Evolutionary conservation across 2,888 invertebrate species (phyloP), one percentile per base, ranked within the genome.

Genomic region (Nebria brevicollis): DNA sequence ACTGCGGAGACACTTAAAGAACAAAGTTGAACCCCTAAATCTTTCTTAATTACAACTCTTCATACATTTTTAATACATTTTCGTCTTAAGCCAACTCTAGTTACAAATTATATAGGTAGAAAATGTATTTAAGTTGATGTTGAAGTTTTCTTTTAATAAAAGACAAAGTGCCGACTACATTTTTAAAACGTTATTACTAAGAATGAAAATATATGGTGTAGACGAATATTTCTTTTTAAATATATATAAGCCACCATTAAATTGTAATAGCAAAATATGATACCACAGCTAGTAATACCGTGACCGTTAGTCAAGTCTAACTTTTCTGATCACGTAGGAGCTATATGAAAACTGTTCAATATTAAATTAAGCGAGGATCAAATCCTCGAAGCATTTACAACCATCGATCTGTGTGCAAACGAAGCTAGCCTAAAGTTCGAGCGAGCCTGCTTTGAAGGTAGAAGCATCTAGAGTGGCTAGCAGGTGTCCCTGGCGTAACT

Each of bases 401-500:
- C 54, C 54, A 54, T 54, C 54, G 54, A 54, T 54, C 54, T 54
- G 54, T 54, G 54, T 11, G 54, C 54, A 54, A 54, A 13, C 54
- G 34, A 54, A 13, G 54, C 54, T 54, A 54, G 54, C 54, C 54
- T 8, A 54, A 8, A 34, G 4, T 34, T 4, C 5, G 54, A 54
- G 54, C 54, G 1, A 2, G 54, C 54, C 11, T 54, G 54, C 54
- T 13, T 54, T 54, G 54, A 54, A 54, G 54, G 54, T 54, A 54
- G 13, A 54, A 54, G 54, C 8, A n/a, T 34, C 34, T 25, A 41
- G 26, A 72, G 72, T 34, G 54, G 54, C 54, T 10, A 43, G 43
- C 73, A 73, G 73, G 73, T 73, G 73, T 73, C 73, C 73, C 41
- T 73, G 11, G 73, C 42, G 73, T 20, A 66, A 34, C 70, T 70